Percentiles rank a stretch among this genome's conserved stretches.
Conservation (phyloP, 1,140 invertebrate genomes). For the Bombus consobrinus region DNA sequence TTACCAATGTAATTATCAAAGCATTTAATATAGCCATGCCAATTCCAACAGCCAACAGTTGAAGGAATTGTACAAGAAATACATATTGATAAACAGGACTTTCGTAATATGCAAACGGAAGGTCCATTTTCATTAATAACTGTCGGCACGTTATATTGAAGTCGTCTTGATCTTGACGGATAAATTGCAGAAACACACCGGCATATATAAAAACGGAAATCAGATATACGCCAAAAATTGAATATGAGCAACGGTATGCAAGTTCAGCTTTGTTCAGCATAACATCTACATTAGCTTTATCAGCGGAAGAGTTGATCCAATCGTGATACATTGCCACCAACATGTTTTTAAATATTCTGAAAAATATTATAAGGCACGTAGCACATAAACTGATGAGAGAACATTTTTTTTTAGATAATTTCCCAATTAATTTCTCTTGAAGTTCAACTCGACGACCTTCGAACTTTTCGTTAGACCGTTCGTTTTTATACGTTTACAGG, state of each 20-base stretch:
- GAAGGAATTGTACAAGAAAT: slow-evolving; percentile 26
- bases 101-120: slow-evolving; percentile 39
- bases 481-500: too few species aligned
- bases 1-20: slow-evolving; percentile 53
- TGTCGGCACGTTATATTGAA: not conserved
- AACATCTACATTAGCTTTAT: not conserved
- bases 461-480: too few species aligned
- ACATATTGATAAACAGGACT: slow-evolving; percentile 40
- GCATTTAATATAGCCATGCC: slow-evolving; percentile 24
- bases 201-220: slow-evolving; percentile 42
- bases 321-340: slow-evolving; percentile 44
- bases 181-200: slow-evolving; percentile 12
- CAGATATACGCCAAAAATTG: slow-evolving; percentile 32
- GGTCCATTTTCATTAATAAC: slow-evolving; percentile 54
- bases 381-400: not conserved
- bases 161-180: not conserved
- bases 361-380: slow-evolving; percentile 1
- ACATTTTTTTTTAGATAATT: not conserved
- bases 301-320: slow-evolving; percentile 33
- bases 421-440: not conserved
- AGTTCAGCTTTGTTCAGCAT: slow-evolving; percentile 43
- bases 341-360: slow-evolving; percentile 43
- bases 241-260: slow-evolving; percentile 39
- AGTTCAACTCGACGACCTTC: not conserved
- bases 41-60: slow-evolving; percentile 16